Conservation (phyloP, 2,113 vertebrate species). For the Odocoileus virginianus region DNA sequence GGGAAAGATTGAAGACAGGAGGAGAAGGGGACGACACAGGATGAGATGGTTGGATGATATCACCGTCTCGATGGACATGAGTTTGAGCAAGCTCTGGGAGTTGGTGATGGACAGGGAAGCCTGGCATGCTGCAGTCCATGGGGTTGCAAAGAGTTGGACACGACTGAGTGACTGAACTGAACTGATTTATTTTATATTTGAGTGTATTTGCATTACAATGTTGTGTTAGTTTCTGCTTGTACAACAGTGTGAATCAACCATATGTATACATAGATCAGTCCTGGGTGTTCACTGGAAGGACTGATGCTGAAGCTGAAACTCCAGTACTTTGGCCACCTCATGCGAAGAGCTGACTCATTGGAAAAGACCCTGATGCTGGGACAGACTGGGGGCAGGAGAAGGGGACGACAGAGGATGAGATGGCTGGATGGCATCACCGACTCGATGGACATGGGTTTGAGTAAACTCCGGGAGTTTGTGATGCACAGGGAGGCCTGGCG, state of each 20-base stretch:
- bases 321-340: no score
- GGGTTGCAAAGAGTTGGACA: not conserved
- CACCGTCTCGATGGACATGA: not conserved
- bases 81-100: not conserved
- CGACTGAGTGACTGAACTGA: not conserved
- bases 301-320: no score
- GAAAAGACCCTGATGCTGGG: no score
- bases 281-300: no score
- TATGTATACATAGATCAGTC: not conserved
- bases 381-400: no score
- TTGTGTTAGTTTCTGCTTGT: not conserved
- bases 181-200: not conserved
- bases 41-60: not conserved
- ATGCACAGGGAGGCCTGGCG: no score
- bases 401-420: no score
- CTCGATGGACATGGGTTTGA: no score
- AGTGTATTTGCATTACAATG: not conserved
- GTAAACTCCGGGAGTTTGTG: no score
- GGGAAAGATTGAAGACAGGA: not conserved
- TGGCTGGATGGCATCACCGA: no score
- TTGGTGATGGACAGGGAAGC: not conserved
- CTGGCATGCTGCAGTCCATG: not conserved
- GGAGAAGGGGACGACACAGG: not conserved
- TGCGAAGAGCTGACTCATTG: no score
- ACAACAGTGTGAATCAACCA: not conserved